Evolutionary conservation across 2,888 invertebrate genomes (phyloP).

Genomic region (Eupithecia inturbata): DNA sequence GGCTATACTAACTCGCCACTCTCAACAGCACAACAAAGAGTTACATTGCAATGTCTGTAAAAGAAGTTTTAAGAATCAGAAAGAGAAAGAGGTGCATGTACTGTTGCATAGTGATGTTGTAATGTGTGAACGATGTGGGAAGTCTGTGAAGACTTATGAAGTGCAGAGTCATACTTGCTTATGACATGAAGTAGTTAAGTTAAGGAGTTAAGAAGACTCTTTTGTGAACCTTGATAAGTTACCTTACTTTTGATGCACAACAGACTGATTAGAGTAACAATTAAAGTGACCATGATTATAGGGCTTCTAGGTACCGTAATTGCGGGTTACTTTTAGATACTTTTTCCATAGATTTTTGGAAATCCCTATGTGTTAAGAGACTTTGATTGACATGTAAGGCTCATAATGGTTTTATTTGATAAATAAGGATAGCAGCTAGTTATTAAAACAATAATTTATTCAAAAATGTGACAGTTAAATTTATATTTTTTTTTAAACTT

Average conservation of each 20-base stretch:
- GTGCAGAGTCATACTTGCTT: slow-evolving; percentile 59
- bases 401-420: no score
- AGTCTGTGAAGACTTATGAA: slow-evolving; percentile 57
- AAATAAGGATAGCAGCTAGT: no score
- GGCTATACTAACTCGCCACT: slow-evolving; percentile 65
- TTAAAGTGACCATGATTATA: neutral
- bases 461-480: no score
- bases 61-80: slow-evolving; percentile 54
- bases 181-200: neutral
- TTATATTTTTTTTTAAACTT: no score
- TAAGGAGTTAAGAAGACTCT: neutral
- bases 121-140: slow-evolving; percentile 77
- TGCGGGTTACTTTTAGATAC: no score
- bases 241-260: neutral
- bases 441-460: no score
- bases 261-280: neutral
- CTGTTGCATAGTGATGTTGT: slow-evolving; percentile 60
- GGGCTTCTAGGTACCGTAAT: no score
- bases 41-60: slow-evolving; percentile 61
- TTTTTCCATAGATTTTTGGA: no score
- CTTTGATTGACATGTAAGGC: no score
- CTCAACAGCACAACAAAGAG: slow-evolving; percentile 55
- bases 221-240: slow-evolving; percentile 14
- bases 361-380: no score
- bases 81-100: slow-evolving; percentile 57